Evolutionary conservation across 2,888 invertebrate species (phyloP).

Genomic region (Athalia cordata): DNA sequence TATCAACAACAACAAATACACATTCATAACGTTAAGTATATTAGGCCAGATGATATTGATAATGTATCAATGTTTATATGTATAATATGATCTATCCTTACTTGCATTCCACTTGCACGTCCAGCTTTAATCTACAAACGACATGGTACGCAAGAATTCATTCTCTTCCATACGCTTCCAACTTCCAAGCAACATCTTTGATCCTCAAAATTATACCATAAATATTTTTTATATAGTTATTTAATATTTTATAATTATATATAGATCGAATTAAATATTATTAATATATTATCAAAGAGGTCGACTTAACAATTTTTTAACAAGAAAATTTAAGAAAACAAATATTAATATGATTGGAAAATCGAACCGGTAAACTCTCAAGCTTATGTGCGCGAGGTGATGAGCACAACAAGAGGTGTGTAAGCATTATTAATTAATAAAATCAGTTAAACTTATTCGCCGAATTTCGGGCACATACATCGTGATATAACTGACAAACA

Average conservation of each 20-base stretch:
- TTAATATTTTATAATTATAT: slow-evolving; percentile 30
- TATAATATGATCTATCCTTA: slow-evolving; percentile 46
- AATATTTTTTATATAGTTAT: slow-evolving; percentile 35
- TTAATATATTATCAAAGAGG: slow-evolving; percentile 21
- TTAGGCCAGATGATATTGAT: slow-evolving; percentile 71
- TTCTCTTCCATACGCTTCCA: slow-evolving; percentile 23
- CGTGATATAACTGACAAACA: too few relatives aligned
- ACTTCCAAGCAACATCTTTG: slow-evolving; percentile 39
- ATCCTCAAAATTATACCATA: slow-evolving; percentile 47
- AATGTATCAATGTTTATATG: slow-evolving; percentile 56
- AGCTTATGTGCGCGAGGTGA: too few relatives aligned
- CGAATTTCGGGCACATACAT: too few relatives aligned
- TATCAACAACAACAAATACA: slow-evolving; percentile 70
- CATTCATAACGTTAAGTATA: slow-evolving; percentile 70
- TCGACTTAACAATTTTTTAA: slow-evolving; percentile 7
- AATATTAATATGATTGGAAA: not conserved
- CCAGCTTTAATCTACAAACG: slow-evolving; percentile 29
- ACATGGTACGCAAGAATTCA: slow-evolving; percentile 40
- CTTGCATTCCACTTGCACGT: slow-evolving; percentile 44
- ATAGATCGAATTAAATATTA: slow-evolving; percentile 27
- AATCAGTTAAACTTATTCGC: too few relatives aligned
- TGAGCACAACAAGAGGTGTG: too few relatives aligned
- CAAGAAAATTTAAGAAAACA: not conserved
- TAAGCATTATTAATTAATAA: too few relatives aligned
- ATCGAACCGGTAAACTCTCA: not conserved